A percentile compares a stretch with the other conserved stretches of the same genome.
phyloP scores from a whole-genome alignment of 1,140 invertebrate species.

The Himalopsyche phryganea region DNA sequence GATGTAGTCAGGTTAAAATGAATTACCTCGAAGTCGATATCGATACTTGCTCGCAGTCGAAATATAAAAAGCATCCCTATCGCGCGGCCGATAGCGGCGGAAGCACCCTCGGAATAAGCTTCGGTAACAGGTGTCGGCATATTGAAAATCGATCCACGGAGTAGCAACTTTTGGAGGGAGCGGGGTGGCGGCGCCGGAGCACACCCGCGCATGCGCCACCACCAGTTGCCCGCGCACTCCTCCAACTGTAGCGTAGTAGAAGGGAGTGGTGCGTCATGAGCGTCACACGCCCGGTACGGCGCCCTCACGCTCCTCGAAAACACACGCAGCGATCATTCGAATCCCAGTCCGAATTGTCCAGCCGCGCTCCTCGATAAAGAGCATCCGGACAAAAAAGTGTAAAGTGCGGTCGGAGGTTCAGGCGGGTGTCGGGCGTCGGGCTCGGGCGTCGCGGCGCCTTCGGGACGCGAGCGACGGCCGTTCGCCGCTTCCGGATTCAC shows the following conservation, averaged over 20 bases:
- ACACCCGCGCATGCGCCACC: conserved; percentile 19
- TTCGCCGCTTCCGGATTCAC: background rate
- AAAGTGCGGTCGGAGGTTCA: background rate
- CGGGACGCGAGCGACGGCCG: background rate
- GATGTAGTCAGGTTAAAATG: too few relatives aligned
- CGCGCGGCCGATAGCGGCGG: too few relatives aligned
- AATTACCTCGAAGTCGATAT: too few relatives aligned
- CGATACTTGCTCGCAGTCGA: too few relatives aligned
- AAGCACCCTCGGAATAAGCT: conserved; percentile 8
- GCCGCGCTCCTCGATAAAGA: too few relatives aligned
- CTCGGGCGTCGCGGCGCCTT: background rate
- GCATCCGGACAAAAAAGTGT: too few relatives aligned
- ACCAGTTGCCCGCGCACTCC: conserved; percentile 28
- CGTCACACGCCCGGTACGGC: conserved; percentile 4
- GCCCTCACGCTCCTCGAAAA: background rate
- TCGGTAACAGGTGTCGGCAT: conserved; percentile 33
- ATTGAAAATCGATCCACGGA: conserved; percentile 30
- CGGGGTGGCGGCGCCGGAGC: background rate
- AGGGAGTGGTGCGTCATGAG: conserved; percentile 18
- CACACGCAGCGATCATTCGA: background rate
- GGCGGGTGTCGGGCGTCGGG: background rate
- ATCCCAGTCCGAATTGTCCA: too few relatives aligned
- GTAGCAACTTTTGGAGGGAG: conserved; percentile 9
- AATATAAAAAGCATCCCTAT: too few relatives aligned
- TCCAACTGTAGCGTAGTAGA: conserved; percentile 1